Percentiles rank a stretch among this genome's conserved stretches.
phyloP scores from a whole-genome alignment of 2,113 vertebrate species.

The Bufo bufo region DNA sequence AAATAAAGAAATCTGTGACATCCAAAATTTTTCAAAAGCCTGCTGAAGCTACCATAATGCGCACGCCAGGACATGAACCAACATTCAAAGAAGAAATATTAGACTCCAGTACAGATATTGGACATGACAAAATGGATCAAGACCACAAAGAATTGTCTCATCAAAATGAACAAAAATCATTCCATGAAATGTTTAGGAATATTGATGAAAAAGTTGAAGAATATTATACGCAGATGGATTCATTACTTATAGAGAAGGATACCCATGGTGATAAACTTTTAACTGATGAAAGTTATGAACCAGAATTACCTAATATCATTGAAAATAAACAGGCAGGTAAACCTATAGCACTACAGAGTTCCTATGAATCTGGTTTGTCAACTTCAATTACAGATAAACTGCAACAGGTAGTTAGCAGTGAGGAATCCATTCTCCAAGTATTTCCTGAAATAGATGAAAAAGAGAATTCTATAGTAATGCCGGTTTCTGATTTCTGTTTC shows the following conservation, averaged over 20 bases:
- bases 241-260: neutral
- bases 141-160: neutral
- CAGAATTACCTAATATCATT: neutral
- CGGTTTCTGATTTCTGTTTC: neutral
- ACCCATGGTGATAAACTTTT: neutral
- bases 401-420: neutral
- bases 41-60: neutral
- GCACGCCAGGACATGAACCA: neutral
- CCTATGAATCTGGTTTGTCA: neutral
- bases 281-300: neutral
- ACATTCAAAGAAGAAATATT: neutral
- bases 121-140: neutral
- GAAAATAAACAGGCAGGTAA: neutral
- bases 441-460: neutral
- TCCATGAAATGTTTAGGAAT: conserved; percentile 2
- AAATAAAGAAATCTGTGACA: conserved; percentile 2
- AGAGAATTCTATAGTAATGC: neutral
- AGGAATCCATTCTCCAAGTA: neutral
- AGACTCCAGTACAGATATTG: neutral
- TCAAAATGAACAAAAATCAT: neutral
- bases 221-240: neutral
- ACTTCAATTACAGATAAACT: neutral
- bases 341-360: neutral
- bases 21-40: conserved; percentile 4
- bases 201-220: neutral